These are phyloP conservation scores for Rhinolophus ferrumequinum DNA, from an alignment of 2,113 vertebrate genomes.

Conservation along the genomic window DNA sequence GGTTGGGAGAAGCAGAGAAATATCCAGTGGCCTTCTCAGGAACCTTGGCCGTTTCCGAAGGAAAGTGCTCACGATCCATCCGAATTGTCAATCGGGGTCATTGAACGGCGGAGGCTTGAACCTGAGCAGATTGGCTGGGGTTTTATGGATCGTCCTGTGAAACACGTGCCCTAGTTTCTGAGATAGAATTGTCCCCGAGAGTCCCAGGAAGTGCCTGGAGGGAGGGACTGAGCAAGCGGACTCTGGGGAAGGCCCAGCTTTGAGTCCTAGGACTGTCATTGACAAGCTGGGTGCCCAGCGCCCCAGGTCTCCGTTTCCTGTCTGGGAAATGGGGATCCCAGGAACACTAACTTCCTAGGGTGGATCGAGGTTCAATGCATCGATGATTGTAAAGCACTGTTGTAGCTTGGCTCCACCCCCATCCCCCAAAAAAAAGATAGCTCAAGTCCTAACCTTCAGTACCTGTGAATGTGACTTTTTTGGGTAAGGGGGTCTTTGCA, in stretches of 20 bases:
- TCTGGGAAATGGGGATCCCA: neutral
- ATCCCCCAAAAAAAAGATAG: neutral
- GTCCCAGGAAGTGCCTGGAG: neutral
- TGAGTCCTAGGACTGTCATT: neutral
- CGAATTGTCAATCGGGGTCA: neutral
- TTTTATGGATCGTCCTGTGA: neutral
- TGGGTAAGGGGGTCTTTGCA: neutral
- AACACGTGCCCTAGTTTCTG: neutral
- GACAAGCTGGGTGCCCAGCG: neutral
- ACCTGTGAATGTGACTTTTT: too few relatives aligned
- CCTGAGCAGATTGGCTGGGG: neutral
- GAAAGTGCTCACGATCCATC: neutral
- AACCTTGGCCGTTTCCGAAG: neutral
- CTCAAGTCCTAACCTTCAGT: neutral
- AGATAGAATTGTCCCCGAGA: neutral
- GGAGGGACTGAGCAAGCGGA: rapidly evolving
- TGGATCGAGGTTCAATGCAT: too few relatives aligned
- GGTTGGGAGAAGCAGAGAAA: neutral
- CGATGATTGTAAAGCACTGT: neutral
- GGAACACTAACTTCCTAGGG: neutral
- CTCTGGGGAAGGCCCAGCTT: neutral
- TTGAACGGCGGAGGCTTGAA: neutral
- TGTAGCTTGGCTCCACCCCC: neutral
- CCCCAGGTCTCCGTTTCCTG: neutral
- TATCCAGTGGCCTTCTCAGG: slow-evolving; percentile 40